Evolutionary conservation across 1,140 invertebrate species (phyloP), one percentile per base, ranked within the genome.

Genomic region (Drosophila funebris): DNA sequence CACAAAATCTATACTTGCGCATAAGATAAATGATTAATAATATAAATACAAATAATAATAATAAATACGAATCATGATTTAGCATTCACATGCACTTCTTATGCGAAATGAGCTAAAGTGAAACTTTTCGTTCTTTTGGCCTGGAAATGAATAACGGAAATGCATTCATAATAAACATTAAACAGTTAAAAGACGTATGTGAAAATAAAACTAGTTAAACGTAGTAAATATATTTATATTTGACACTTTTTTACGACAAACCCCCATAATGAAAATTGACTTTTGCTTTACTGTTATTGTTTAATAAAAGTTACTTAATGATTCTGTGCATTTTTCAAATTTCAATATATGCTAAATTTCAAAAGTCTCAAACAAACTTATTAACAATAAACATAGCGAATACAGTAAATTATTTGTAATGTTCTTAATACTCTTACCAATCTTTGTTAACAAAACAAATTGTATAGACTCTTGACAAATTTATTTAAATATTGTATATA

Each of bases 381-480:
- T 79, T 62, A 50, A 63, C 39, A 27, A 18, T 20, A 46, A 64
- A 62, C 18, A 56, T 56, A 54, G 48, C 29, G 7, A 61, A 75
- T 64, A 53, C 52, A 6, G 1, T 14, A 33, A 52, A 22, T 57
- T 57, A 44, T 52, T 58, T 58, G 18, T 27, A 33, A 66, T 58
- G 63, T 81, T 81, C 76, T 76, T 73, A 72, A 77, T 62, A 72
- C 66, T 81, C 78, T 82, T 58, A 72, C 48, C 11, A n/a, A 61
- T 60, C 70, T 79, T 76, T 84, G 72, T 83, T 76, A 84, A 64
- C 66, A 60, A 69, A 58, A 76, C 63, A 63, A 79, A 76, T 76
- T 81, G 77, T 85, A 84, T 84, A 84, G 62, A 76, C 57, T 67
- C 76, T 85, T 85, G 62, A 68, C 60, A 60, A 76, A 82, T 74